These are phyloP conservation scores for Thereva nobilitata DNA, from an alignment of 2,888 invertebrate genomes.

Conservation along the genomic window DNA sequence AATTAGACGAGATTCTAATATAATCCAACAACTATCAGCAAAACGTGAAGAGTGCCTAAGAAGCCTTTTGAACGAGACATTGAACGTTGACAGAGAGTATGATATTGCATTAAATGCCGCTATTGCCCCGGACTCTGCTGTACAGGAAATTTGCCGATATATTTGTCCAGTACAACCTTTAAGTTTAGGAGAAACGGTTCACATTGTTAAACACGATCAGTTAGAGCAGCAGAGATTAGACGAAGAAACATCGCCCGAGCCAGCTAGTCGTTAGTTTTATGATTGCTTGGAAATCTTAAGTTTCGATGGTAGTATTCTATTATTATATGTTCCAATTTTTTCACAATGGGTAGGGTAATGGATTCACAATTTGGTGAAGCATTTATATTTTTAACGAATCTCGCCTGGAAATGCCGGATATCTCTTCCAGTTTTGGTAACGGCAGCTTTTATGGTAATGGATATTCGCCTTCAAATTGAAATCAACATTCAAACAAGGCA, in stretches of 20 bases:
- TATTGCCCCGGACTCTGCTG: slow-evolving; percentile 51
- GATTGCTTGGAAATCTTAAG: neutral
- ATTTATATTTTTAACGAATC: slow-evolving; percentile 69
- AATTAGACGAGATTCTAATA: slow-evolving; percentile 59
- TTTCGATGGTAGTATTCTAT: neutral
- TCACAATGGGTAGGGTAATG: slow-evolving; percentile 47
- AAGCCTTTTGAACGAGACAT: slow-evolving; percentile 55
- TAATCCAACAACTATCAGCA: slow-evolving; percentile 59
- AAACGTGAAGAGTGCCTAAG: slow-evolving; percentile 62
- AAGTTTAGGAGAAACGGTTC: slow-evolving; percentile 61
- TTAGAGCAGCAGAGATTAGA: slow-evolving; percentile 50
- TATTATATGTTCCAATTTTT: neutral
- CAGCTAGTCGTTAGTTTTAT: slow-evolving; percentile 28
- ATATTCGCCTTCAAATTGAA: slow-evolving; percentile 70
- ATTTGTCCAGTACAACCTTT: slow-evolving; percentile 61
- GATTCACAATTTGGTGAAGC: slow-evolving; percentile 58
- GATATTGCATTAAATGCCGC: slow-evolving; percentile 58
- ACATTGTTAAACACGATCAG: slow-evolving; percentile 62
- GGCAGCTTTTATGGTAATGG: slow-evolving; percentile 68
- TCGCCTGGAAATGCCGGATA: slow-evolving; percentile 73
- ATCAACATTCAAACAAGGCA: slow-evolving; percentile 64
- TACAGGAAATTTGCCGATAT: slow-evolving; percentile 57
- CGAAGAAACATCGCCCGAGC: slow-evolving; percentile 16
- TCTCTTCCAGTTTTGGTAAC: slow-evolving; percentile 70
- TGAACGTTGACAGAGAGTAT: slow-evolving; percentile 43